Base-by-base conservation (phyloP, 2,888 invertebrate genomes). In the Scaptomyza cyrtandrae region DNA sequence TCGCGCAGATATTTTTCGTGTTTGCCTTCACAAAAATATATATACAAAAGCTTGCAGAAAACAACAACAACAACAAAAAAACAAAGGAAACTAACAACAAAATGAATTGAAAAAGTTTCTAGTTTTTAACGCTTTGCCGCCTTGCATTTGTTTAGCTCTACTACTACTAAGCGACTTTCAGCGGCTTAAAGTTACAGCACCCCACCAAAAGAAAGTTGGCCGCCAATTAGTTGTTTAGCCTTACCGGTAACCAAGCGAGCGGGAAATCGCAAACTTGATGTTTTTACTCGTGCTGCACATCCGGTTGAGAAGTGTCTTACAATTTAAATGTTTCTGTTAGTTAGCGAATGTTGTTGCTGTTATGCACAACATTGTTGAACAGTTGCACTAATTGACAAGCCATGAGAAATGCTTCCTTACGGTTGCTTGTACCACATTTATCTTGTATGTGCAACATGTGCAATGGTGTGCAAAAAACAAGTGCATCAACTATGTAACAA, bases 61-160 rank as follows among this genome's bases (percentile, higher is more conserved):
- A 19, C 37, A 52, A 41, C 10, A 41, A 16, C 41, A 10, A 13
- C 31, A 49, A 52, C 11, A 65, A 44, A 16, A 65, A 19, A 37
- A 64, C 33, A 43, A n/a, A 39, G 33, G 16, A 59, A 45, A 37
- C 56, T 48, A 64, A 57, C 57, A 65, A 72, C 68, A 78, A 80
- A 73, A 68, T 76, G 87, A 85, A 83, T 82, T 87, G 82, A 67
- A 75, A 85, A 86, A 86, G 74, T 86, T 85, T 79, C 78, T 61
- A 78, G 86, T 84, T 84, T 76, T 81, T 76, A 84, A 82, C 84
- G 87, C 87, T 81, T 78, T 80, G 70, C 59, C 84, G 84, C 86
- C 85, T 80, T 70, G 72, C 85, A 80, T 78, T 83, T 83, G 80
- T 78, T 86, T 83, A 75, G 75, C 76, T 67, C 67, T 75, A 60